These are phyloP conservation scores for Trimorus sp. DNA, from an alignment of 2,888 invertebrate genomes.

Conservation along the genomic window DNA sequence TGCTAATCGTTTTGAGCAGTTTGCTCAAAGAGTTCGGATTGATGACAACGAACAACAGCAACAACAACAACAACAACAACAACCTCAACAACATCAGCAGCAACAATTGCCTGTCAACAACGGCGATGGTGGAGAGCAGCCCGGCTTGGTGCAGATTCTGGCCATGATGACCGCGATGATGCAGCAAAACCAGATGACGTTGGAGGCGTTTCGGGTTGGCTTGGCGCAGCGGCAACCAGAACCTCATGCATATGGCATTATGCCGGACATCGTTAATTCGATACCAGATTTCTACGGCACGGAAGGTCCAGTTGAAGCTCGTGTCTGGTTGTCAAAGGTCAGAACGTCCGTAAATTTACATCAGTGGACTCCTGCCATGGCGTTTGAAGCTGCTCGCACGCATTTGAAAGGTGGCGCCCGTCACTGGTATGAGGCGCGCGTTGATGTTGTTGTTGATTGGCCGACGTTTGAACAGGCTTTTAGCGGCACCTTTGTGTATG, in stretches of 20 bases:
- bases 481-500: slow-evolving; percentile 13
- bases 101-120: too few relatives aligned
- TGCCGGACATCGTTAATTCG: slow-evolving; percentile 24
- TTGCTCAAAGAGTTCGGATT: too few relatives aligned
- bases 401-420: slow-evolving; percentile 26
- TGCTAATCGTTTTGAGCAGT: too few relatives aligned
- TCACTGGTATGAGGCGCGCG: slow-evolving; percentile 38
- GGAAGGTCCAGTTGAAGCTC: slow-evolving; percentile 24
- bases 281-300: slow-evolving; percentile 30
- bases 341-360: slow-evolving; percentile 30
- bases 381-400: slow-evolving; percentile 33
- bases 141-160: too few relatives aligned
- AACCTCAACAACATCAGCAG: too few relatives aligned
- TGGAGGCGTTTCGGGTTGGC: too few relatives aligned
- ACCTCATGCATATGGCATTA: not conserved
- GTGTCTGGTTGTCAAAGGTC: slow-evolving; percentile 14
- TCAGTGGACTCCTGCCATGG: slow-evolving; percentile 31
- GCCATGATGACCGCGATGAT: too few relatives aligned
- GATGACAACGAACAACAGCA: too few relatives aligned
- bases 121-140: too few relatives aligned
- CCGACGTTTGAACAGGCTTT: not conserved
- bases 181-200: too few relatives aligned
- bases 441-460: slow-evolving; percentile 23
- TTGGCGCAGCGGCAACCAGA: too few relatives aligned
- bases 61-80: too few relatives aligned